phyloP scores from a whole-genome alignment of 2,113 vertebrate genomes.

The Pachyramphus minor region DNA sequence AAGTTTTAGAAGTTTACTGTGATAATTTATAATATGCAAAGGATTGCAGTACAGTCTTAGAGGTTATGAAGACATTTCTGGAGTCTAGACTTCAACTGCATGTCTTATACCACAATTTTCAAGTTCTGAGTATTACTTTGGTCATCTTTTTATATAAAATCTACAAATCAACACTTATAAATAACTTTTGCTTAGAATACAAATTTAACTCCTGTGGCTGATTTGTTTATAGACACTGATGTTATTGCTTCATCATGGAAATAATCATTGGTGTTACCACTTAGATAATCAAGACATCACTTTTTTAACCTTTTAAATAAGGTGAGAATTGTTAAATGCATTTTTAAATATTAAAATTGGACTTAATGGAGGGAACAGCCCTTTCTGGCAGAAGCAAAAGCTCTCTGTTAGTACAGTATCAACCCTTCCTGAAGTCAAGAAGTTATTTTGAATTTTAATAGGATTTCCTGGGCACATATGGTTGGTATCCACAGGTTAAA shows the following conservation, averaged over 20 bases:
- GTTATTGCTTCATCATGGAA: background rate
- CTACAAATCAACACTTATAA: background rate
- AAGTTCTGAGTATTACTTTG: background rate
- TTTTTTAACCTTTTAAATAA: background rate
- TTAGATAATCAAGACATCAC: background rate
- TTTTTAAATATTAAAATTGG: background rate
- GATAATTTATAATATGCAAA: background rate
- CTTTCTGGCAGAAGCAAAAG: background rate
- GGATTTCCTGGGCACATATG: background rate
- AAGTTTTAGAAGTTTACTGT: background rate
- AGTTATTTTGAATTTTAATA: background rate
- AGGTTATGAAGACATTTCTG: background rate
- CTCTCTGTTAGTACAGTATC: background rate
- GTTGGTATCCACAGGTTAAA: background rate
- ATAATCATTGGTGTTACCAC: background rate
- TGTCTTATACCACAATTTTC: background rate
- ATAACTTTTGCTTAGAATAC: background rate
- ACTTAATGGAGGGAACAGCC: background rate
- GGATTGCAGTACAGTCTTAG: background rate
- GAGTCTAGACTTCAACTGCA: background rate
- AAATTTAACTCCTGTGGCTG: fast-evolving
- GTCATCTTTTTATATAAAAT: background rate
- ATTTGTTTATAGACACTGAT: background rate
- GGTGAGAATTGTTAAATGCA: background rate
- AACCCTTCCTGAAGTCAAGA: background rate